phyloP scores from a whole-genome alignment of 2,113 vertebrate species.

The Pristiophorus japonicus region DNA sequence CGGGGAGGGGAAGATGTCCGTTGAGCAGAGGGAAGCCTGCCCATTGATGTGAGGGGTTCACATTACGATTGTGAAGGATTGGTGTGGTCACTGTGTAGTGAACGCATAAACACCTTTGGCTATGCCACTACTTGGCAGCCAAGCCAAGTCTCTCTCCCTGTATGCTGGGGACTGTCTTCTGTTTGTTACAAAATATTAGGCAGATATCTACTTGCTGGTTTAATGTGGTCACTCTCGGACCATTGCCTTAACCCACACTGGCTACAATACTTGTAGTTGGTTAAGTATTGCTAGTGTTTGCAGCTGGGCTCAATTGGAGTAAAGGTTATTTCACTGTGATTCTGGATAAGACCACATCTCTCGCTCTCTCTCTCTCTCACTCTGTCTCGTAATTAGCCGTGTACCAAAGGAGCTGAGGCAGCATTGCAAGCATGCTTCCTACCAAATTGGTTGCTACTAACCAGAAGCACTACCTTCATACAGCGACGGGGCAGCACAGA shows the following conservation, averaged over 20 bases:
- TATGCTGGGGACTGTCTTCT: not conserved
- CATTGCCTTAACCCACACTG: not conserved
- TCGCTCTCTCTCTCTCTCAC: no score
- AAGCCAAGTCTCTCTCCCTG: not conserved
- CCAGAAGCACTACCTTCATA: not conserved
- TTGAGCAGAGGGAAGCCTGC: not conserved
- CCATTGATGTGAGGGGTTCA: no score
- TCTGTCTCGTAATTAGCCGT: not conserved
- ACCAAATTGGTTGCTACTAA: not conserved
- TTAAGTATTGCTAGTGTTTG: not conserved
- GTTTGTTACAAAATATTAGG: not conserved
- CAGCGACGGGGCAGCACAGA: not conserved
- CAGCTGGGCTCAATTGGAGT: not conserved
- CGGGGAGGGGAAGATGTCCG: not conserved
- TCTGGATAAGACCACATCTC: not conserved
- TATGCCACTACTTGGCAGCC: not conserved
- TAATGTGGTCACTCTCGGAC: not conserved
- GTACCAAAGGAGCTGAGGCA: constrained; percentile 17
- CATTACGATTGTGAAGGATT: not conserved
- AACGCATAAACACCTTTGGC: not conserved
- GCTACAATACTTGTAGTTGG: not conserved
- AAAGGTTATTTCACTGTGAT: not conserved
- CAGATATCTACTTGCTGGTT: not conserved
- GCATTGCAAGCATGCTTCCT: not conserved
- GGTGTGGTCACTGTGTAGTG: not conserved